Conservation (phyloP, 2,113 vertebrate species). For the Neodon shergylaensis region DNA sequence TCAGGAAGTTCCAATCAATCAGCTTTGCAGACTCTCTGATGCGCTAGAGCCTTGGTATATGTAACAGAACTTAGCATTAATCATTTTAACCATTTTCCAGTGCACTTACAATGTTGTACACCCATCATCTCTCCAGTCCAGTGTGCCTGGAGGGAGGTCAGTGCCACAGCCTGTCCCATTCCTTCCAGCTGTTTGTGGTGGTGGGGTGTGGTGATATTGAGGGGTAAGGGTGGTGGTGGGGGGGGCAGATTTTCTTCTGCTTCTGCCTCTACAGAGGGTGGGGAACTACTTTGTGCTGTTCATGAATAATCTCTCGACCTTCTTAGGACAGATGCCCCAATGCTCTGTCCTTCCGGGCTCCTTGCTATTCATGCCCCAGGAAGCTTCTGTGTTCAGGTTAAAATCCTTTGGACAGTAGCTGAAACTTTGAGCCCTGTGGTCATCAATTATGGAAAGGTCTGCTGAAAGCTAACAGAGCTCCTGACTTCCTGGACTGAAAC, state of each 20-base stretch:
- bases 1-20: neutral
- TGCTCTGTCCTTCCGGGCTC: neutral
- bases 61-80: neutral
- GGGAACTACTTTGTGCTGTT: neutral
- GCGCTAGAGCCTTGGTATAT: neutral
- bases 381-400: neutral
- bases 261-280: neutral
- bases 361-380: neutral
- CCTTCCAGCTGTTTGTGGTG: too few relatives aligned
- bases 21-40: neutral
- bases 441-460: neutral
- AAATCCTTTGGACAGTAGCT: neutral
- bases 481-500: neutral
- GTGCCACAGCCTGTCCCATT: rapidly evolving
- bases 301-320: neutral
- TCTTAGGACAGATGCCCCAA: rapidly evolving
- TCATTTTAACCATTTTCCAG: neutral
- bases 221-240: too few relatives aligned
- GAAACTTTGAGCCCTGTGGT: neutral
- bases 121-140: neutral
- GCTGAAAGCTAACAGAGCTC: neutral
- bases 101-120: neutral
- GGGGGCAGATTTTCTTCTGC: neutral
- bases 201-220: neutral
- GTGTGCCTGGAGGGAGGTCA: neutral